Base-by-base conservation (phyloP, 1,140 invertebrate species). In the Drosophila subpulchrella region DNA sequence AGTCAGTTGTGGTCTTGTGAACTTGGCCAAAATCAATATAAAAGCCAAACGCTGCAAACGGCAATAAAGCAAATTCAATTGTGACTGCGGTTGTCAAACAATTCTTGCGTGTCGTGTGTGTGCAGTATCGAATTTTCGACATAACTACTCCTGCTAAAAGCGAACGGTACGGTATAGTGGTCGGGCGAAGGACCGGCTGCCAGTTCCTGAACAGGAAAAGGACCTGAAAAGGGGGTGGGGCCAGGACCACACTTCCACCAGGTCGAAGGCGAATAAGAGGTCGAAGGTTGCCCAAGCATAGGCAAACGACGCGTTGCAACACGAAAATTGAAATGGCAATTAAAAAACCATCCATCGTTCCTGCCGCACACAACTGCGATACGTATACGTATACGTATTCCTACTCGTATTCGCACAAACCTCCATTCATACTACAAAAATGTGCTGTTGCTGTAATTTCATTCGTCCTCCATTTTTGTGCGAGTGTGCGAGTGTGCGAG, bases 281-380 rank as follows among this genome's bases (percentile, higher is more conserved):
- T 59, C 34, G 68, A 74, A 74, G 53, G 70, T 73, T 66, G 41
- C 54, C 44, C 50, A 63, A 30, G 72, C 58, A 54, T 51, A 59
- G 62, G 61, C 73, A 60, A 70, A 77, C 73, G 63, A 70, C 73
- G 80, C 76, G 72, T 71, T 76, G 74, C 79, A 88, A 88, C 85
- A 86, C 83, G 79, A 86, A 89, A 88, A 89, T 88, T 88, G 83
- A 88, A 88, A 88, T 83, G 83, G 83, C 83, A 88, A 88, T 88
- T 88, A 88, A 88, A 88, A 88, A 89, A 80, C 84, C 83, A 88
- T 88, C 84, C 76, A 88, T 88, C 83, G 83, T 88, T 80, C 76
- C 66, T 89, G 84, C 76, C 76, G 75, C 61, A 65, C 53, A 81
- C 80, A 82, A 89, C 79, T 72, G 62, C 56, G 58, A 53, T 68